Conservation (phyloP, 2,113 vertebrate genomes). For the Cynoglossus semilaevis region DNA sequence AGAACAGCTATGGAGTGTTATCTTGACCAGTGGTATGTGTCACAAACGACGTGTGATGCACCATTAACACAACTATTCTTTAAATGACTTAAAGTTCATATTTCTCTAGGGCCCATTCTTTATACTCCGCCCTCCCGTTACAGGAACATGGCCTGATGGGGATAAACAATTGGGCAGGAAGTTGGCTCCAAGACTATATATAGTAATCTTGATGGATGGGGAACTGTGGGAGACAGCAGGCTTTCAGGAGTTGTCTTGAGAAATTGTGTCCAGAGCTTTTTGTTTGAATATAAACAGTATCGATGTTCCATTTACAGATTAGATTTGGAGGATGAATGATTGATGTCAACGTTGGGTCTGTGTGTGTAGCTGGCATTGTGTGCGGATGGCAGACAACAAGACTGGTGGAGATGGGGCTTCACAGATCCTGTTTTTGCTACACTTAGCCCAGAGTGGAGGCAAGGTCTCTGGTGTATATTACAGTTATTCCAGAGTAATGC, state of each 20-base stretch:
- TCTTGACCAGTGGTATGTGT: too few relatives aligned
- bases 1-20: too few relatives aligned
- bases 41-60: too few relatives aligned
- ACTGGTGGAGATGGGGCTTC: background rate
- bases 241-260: slow-evolving; percentile 8
- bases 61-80: too few relatives aligned
- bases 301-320: slow-evolving; percentile 28
- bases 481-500: too few relatives aligned
- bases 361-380: slow-evolving; percentile 13
- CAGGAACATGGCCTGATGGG: slow-evolving; percentile 41
- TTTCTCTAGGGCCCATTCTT: too few relatives aligned
- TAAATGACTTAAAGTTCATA: too few relatives aligned
- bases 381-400: slow-evolving; percentile 31
- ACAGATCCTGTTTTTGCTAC: background rate
- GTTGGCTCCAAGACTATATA: slow-evolving; percentile 71
- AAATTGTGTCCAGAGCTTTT: slow-evolving; percentile 17
- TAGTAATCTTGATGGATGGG: slow-evolving; percentile 59
- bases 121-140: too few relatives aligned
- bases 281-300: slow-evolving; percentile 10
- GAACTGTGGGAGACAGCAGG: slow-evolving; percentile 26
- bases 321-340: slow-evolving; percentile 16
- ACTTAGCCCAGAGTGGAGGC: too few relatives aligned
- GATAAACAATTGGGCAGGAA: slow-evolving; percentile 36
- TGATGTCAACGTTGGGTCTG: slow-evolving; percentile 1
- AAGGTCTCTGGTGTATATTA: too few relatives aligned